Conservation (phyloP, 2,888 invertebrate genomes). For the Sycophila texana region DNA sequence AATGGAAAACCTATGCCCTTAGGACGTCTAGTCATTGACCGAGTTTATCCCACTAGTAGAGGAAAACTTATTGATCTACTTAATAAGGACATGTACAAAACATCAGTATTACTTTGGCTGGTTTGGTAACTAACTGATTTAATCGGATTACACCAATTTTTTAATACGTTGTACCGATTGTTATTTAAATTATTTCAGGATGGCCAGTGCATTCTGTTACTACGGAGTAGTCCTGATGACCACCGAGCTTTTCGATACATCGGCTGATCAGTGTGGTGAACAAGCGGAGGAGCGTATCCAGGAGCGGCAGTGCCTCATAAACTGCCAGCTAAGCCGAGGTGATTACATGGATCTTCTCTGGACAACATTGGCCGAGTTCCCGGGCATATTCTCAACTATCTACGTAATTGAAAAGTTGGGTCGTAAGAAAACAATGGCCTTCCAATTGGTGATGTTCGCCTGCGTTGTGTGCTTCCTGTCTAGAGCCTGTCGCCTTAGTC, state of each 20-base stretch:
- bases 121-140: slow-evolving; percentile 83
- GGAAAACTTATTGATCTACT: slow-evolving; percentile 85
- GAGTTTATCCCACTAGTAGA: slow-evolving; percentile 78
- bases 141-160: background rate
- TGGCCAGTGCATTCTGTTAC: slow-evolving; percentile 95
- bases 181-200: slow-evolving; percentile 78
- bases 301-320: slow-evolving; percentile 76
- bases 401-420: slow-evolving; percentile 93
- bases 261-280: slow-evolving; percentile 74
- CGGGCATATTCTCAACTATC: slow-evolving; percentile 92
- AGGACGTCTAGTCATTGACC: slow-evolving; percentile 89
- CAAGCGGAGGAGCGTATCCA: slow-evolving; percentile 69
- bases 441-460: slow-evolving; percentile 92
- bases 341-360: slow-evolving; percentile 95
- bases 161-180: background rate
- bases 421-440: slow-evolving; percentile 93
- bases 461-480: slow-evolving; percentile 85
- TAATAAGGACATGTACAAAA: slow-evolving; percentile 87
- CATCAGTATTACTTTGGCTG: slow-evolving; percentile 93
- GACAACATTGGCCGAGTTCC: slow-evolving; percentile 96
- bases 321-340: slow-evolving; percentile 85
- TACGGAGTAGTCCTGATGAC: slow-evolving; percentile 97
- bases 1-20: slow-evolving; percentile 93
- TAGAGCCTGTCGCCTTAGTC: slow-evolving; percentile 82
- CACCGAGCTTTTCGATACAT: slow-evolving; percentile 90